Evolutionary conservation across 2,797 vertebrate genomes (phyloP), one percentile per base, ranked within the genome.

Genomic region (Paratrypauchen microcephalus): DNA sequence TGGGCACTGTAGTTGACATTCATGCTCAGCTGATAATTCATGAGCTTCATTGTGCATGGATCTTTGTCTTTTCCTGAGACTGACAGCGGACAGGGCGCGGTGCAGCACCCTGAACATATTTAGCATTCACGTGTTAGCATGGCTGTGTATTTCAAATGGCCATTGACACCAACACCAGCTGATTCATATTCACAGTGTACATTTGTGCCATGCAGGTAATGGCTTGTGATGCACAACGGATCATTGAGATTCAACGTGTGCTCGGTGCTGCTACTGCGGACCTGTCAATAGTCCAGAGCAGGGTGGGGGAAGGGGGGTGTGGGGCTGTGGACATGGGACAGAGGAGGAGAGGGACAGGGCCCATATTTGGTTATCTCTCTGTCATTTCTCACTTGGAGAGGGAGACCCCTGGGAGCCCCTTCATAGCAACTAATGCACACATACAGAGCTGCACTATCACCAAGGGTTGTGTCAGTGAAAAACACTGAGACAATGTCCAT

Each of bases 211-310:
- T 62, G 66, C 76, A 87, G 84, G 81, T 87, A 80, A 85, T 80
- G 81, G 75, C 74, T 83, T 79, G 72, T 71, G 83, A 83, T 83
- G 67, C 54, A 0, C 30, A 72, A 77, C 13, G 80, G 81, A 86
- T 87, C 87, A 88, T 88, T 90, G 84, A 81, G 73, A 92, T 91
- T 88, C 88, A 82, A 70, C 73, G 77, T 77, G 74, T 78, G 83
- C 45, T 6, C 41, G 55, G 73, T 11, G 62, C 65, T 73, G 78
- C 39, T 70, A 75, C 68, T 16, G 19, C 78, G 73, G 82, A 80
- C 75, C 80, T 87, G 85, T 87, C 86, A 87, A 86, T 81, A 82
- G 73, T 70, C 2, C 56, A 48, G 63, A 39, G 65, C 1, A 0
- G 30, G 41, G 70, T 71, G 9, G 18, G 32, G 52, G 58, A 74